A percentile compares a stretch with the other conserved stretches of the same genome.
These are phyloP conservation scores for Genyomyrus donnyi DNA, from an alignment of 2,113 vertebrate genomes.

Conservation along the genomic window DNA sequence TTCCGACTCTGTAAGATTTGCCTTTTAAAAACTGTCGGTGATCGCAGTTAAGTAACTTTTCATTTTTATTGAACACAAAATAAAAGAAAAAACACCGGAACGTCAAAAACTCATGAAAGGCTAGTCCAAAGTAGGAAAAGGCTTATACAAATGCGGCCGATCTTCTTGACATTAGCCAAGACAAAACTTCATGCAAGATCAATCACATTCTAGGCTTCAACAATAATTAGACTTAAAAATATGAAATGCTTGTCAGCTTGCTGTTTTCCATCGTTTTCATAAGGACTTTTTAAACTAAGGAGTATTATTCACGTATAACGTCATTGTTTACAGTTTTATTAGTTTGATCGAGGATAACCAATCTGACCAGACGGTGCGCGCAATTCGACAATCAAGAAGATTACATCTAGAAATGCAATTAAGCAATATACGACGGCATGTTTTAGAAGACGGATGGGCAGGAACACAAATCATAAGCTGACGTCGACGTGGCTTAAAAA, in stretches of 20 bases:
- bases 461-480: not conserved
- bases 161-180: conserved; percentile 11
- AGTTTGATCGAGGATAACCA: not conserved
- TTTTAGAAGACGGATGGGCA: not conserved
- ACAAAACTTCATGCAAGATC: conserved; percentile 12
- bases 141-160: conserved; percentile 1
- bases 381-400: not conserved
- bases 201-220: conserved; percentile 14
- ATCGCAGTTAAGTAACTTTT: not conserved
- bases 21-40: not conserved
- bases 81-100: not conserved
- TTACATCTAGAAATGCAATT: not conserved
- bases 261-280: not conserved
- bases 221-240: conserved; percentile 14
- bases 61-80: not conserved
- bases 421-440: not conserved
- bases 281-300: not conserved
- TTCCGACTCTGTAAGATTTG: not conserved
- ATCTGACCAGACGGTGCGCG: not conserved
- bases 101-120: not conserved
- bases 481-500: not conserved
- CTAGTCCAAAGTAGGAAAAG: not conserved
- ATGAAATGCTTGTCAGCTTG: conserved; percentile 10
- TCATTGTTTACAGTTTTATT: conserved; percentile 1
- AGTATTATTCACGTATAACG: not conserved